Evolutionary conservation across 2,888 invertebrate species (phyloP).

Genomic region (Galerucella nymphaeae): DNA sequence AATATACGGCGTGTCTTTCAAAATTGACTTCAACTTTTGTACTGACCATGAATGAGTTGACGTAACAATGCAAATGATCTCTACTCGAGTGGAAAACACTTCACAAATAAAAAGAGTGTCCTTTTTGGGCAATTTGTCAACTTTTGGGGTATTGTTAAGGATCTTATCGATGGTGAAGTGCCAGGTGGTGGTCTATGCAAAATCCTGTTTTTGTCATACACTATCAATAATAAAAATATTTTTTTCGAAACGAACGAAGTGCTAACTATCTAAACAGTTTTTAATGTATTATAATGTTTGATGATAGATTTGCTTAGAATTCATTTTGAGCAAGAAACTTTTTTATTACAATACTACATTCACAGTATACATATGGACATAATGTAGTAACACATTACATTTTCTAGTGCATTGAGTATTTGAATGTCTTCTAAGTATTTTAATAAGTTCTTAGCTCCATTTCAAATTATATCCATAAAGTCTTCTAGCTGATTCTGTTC

Average conservation of each 20-base stretch:
- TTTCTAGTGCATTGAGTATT: no score
- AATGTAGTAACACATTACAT: no score
- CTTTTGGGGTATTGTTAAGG: conserved; percentile 15
- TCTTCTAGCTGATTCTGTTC: no score
- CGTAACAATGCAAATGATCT: conserved; percentile 40
- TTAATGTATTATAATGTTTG: neutral
- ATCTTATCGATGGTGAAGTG: conserved; percentile 12
- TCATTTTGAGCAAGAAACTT: neutral
- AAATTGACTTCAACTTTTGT: conserved; percentile 35
- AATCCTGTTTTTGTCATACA: conserved; percentile 7
- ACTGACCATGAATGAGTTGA: conserved; percentile 39
- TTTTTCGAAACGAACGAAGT: neutral
- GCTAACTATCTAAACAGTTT: neutral
- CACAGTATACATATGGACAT: no score
- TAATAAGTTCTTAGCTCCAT: no score
- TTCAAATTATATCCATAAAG: no score
- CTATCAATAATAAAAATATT: conserved; percentile 10
- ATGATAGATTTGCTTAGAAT: neutral
- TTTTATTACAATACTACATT: no score
- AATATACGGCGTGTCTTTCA: conserved; percentile 45
- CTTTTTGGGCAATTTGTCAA: conserved; percentile 22
- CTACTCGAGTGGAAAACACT: conserved; percentile 47
- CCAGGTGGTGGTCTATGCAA: conserved; percentile 24
- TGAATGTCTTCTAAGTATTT: no score
- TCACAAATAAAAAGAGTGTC: conserved; percentile 34